A percentile compares a stretch with the other conserved stretches of the same genome.
Conservation (phyloP, 2,113 vertebrate species). For the Percopsis transmontana region DNA sequence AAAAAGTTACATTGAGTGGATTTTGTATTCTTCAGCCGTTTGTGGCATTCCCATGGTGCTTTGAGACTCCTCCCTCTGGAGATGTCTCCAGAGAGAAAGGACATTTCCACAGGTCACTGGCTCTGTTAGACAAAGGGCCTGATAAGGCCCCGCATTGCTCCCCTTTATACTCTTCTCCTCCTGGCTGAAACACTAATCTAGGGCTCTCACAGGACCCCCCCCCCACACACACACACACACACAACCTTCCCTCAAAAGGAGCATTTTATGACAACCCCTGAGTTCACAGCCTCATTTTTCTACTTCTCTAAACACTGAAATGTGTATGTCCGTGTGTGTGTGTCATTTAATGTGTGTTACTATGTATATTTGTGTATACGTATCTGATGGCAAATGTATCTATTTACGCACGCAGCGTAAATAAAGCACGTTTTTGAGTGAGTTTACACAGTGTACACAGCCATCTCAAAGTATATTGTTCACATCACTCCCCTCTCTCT, state of each 20-base stretch:
- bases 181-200: slow-evolving; percentile 66
- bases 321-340: slow-evolving; percentile 1
- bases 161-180: slow-evolving; percentile 35
- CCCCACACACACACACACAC: no score
- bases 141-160: slow-evolving; percentile 28
- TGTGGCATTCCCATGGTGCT: slow-evolving; percentile 60
- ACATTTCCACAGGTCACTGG: slow-evolving; percentile 69
- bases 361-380: neutral
- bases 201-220: slow-evolving; percentile 28
- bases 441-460: slow-evolving; percentile 49
- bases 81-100: slow-evolving; percentile 52
- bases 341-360: neutral
- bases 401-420: slow-evolving; percentile 9
- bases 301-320: slow-evolving; percentile 19
- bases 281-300: slow-evolving; percentile 46
- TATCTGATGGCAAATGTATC: neutral
- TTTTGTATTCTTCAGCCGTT: slow-evolving; percentile 37
- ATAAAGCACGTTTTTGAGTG: slow-evolving; percentile 45
- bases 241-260: slow-evolving; percentile 12
- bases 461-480: slow-evolving; percentile 57
- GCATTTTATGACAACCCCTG: slow-evolving; percentile 50
- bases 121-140: slow-evolving; percentile 61
- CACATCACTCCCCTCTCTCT: slow-evolving; percentile 23
- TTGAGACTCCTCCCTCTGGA: slow-evolving; percentile 30
- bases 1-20: slow-evolving; percentile 51